These are phyloP conservation scores for Morus bassanus DNA, from an alignment of 2,797 vertebrate species.

Conservation along the genomic window DNA sequence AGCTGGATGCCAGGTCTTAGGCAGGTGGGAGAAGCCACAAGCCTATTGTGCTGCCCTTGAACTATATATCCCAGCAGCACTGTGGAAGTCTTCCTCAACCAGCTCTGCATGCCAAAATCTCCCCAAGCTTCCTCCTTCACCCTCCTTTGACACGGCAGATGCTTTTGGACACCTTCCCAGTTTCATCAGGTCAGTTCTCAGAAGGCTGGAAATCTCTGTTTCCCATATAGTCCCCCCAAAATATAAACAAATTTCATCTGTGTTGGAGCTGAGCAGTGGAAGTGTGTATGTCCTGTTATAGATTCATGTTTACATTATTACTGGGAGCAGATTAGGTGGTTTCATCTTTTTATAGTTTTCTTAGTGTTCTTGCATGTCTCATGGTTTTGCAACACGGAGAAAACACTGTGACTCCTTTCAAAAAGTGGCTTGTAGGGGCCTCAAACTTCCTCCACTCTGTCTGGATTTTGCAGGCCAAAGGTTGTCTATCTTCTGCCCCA, in stretches of 20 bases:
- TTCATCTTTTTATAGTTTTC: neutral
- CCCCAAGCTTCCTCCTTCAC: neutral
- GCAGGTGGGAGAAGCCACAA: neutral
- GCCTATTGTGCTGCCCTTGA: neutral
- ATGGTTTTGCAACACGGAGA: neutral
- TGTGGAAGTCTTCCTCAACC: neutral
- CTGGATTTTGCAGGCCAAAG: neutral
- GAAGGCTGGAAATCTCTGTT: slow-evolving; percentile 29
- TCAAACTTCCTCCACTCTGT: neutral
- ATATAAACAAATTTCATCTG: slow-evolving; percentile 9
- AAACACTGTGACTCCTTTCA: neutral
- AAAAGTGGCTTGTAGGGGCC: neutral
- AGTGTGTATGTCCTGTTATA: neutral
- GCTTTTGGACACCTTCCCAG: slow-evolving; percentile 30
- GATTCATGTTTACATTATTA: slow-evolving; percentile 8
- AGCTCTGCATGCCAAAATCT: neutral
- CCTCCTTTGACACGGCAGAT: neutral
- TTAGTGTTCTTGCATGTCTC: neutral
- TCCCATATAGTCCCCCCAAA: neutral
- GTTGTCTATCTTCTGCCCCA: neutral
- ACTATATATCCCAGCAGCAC: neutral
- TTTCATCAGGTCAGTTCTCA: slow-evolving; percentile 24
- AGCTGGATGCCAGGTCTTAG: neutral
- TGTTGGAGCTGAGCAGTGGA: neutral
- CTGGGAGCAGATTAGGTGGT: neutral